phyloP scores from a whole-genome alignment of 2,113 vertebrate genomes.

The Callorhinus ursinus region DNA sequence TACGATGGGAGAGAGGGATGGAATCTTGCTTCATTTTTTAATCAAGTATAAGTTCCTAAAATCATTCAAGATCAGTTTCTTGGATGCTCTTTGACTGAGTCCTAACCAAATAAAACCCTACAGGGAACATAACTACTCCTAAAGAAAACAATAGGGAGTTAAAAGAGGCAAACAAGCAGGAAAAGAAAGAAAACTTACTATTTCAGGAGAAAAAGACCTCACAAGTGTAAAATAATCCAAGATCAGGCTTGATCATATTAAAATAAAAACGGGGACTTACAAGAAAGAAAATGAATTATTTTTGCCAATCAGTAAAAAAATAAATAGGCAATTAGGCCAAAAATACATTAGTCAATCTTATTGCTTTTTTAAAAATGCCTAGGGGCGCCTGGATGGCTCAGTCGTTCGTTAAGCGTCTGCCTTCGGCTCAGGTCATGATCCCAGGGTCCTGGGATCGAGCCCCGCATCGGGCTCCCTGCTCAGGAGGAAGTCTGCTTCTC shows the following conservation, averaged over 20 bases:
- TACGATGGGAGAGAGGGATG: not conserved
- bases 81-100: not conserved
- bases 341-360: not conserved
- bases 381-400: too few relatives aligned
- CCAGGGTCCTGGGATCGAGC: too few relatives aligned
- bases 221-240: not conserved
- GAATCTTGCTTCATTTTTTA: not conserved
- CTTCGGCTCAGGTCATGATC: too few relatives aligned
- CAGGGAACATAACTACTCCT: not conserved
- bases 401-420: too few relatives aligned
- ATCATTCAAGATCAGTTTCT: not conserved
- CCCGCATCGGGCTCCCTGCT: too few relatives aligned
- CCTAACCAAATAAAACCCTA: not conserved
- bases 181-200: slow-evolving; percentile 6
- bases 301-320: not conserved
- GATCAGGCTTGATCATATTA: not conserved
- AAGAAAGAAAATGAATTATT: not conserved
- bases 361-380: not conserved
- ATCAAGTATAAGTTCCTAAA: not conserved
- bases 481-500: too few relatives aligned
- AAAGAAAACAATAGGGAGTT: not conserved
- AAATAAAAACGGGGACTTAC: not conserved
- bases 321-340: not conserved
- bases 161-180: not conserved
- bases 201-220: slow-evolving; percentile 15